phyloP scores from a whole-genome alignment of 2,888 invertebrate genomes.

The Deroplatys truncata region DNA sequence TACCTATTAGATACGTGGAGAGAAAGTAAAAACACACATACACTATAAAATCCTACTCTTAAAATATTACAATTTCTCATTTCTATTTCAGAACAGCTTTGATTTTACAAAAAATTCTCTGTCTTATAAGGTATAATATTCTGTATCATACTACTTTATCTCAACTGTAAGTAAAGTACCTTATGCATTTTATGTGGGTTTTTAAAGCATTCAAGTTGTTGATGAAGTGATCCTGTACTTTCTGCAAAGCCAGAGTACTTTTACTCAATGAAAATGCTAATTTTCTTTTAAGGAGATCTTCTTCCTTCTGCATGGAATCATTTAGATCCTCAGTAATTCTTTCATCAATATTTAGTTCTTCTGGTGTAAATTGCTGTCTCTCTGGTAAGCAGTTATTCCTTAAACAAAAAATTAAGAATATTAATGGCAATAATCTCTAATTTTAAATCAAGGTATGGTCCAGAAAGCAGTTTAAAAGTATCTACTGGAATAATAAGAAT shows the following conservation, averaged over 20 bases:
- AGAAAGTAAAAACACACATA: too few species aligned
- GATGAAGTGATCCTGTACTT: conserved; percentile 63
- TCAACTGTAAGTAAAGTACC: conserved; percentile 36
- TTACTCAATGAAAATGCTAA: conserved; percentile 67
- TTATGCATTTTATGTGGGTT: conserved; percentile 55
- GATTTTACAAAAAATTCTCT: not conserved
- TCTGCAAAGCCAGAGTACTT: conserved; percentile 57
- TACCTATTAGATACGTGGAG: too few species aligned
- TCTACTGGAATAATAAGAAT: too few species aligned
- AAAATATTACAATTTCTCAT: not conserved
- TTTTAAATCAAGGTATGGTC: not conserved
- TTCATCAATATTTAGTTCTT: conserved; percentile 63
- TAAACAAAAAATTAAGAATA: not conserved
- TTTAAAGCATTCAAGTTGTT: conserved; percentile 62
- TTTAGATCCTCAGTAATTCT: conserved; percentile 62
- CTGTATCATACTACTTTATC: too few species aligned
- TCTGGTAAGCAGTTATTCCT: conserved; percentile 57
- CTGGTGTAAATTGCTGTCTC: conserved; percentile 55
- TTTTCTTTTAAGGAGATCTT: conserved; percentile 60
- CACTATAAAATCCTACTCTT: not conserved
- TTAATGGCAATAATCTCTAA: not conserved
- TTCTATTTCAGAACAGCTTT: not conserved
- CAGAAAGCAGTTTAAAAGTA: not conserved
- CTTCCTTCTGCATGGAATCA: conserved; percentile 54
- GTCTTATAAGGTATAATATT: not conserved